Conservation (phyloP, 2,113 vertebrate genomes). For the Trematomus loennbergii region DNA sequence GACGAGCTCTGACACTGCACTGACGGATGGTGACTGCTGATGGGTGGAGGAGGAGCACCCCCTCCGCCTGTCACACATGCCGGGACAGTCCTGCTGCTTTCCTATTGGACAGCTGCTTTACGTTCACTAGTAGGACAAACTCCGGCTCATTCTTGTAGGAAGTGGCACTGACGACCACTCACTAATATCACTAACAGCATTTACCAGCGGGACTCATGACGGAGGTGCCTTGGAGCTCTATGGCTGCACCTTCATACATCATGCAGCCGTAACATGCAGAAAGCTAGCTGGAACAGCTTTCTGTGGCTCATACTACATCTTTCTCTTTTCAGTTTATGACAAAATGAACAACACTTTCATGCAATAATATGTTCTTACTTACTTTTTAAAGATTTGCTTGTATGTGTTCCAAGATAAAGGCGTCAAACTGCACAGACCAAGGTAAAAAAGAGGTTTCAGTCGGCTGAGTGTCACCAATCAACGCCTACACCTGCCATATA, state of each 20-base stretch:
- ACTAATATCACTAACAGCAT: neutral
- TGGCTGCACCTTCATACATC: neutral
- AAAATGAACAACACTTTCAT: constrained; percentile 1
- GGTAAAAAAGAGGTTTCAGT: neutral
- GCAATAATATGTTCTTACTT: neutral
- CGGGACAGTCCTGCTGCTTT: neutral
- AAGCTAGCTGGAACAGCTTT: neutral
- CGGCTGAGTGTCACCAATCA: neutral
- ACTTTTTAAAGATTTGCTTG: neutral
- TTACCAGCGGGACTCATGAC: constrained; percentile 9
- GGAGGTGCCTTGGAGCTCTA: neutral
- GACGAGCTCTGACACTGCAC: constrained; percentile 56
- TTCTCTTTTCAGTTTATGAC: neutral
- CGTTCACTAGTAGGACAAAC: neutral
- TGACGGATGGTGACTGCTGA: constrained; percentile 47
- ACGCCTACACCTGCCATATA: too few species aligned
- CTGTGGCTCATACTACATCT: neutral
- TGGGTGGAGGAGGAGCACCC: constrained; percentile 8
- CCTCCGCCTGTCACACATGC: neutral
- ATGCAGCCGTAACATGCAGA: neutral
- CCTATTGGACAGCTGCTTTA: neutral
- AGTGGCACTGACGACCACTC: neutral
- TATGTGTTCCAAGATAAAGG: neutral
- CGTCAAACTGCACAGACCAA: neutral
- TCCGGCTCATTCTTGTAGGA: neutral